Base-by-base conservation (phyloP, 2,797 vertebrate species). In the Psittacula echo region DNA sequence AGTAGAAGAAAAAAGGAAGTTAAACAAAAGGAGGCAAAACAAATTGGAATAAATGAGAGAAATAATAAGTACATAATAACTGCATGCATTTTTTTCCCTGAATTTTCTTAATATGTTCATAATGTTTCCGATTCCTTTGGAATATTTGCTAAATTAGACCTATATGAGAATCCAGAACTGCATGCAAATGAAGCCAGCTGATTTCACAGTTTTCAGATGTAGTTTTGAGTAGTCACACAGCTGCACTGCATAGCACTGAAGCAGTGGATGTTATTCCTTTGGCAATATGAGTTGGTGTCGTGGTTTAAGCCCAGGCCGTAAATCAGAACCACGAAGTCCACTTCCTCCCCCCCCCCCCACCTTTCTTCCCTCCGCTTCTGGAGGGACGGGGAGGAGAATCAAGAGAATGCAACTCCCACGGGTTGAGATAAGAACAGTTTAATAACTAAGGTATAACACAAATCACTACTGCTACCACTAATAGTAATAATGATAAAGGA, bases 81-180 rank as follows among this genome's bases (percentile, higher is more conserved):
- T 75, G 44, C 21, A 37, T 64, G 56, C 9, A 12, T 85, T 93
- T 87, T 90, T 76, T 76, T 21, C 50, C 47, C 48, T 58, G 41
- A 62, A 90, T 93, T 89, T 96, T 77, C 72, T 92, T 51, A 74
- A 22, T 89, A 81, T 66, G 34, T 58, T 89, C 89, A 29, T 42
- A 89, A 14, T 50, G 13, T 85, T 93, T 80, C 48, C 45, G 75
- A 47, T 78, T 93, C 86, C 79, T 93, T 34, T 85, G 72, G 37
- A 56, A 8, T 61, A 41, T 93, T 94, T 87, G 70, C 78, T 92
- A 87, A 94, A 93, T 94, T 89, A 94, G 65, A 83, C 32, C 37
- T 89, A 53, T 74, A 45, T 77, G 68, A 74, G 44, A 83, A 78
- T 47, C 45, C 58, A 83, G 73, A 93, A 72, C 45, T 61, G 45